Evolutionary conservation across 2,113 vertebrate species (phyloP), one percentile per base, ranked within the genome.

Genomic region (Serilophus lunatus): DNA sequence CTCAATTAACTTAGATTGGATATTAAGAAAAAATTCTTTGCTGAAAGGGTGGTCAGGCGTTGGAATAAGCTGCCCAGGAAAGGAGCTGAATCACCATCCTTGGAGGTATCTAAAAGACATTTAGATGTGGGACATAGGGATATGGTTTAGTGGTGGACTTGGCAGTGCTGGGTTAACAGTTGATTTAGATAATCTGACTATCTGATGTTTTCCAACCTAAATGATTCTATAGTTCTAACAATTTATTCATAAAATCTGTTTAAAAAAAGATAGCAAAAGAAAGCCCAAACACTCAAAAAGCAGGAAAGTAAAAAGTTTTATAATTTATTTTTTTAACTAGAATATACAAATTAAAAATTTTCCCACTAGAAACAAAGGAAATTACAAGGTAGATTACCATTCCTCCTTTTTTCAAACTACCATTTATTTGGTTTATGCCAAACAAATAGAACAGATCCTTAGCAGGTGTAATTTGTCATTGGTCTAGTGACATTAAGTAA

Each of bases 51-150:
- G 18, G 31, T 56, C 35, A 56, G 35, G 31, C 17, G 18, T 26
- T 64, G 50, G 42, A 64, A 49, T 26, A 42, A 1, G 17, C 17
- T 42, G 20, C 20, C 18, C 42, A 36, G 17, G 35, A 42, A 49
- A 8, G 14, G 4, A 18, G 10, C 8, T 42, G 57, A 42, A 35
- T 35, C 0, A 0, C 42, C 20, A 64, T 56, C 20, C 57, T 31
- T 64, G 42, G 31, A 26, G 7, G 7, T 26, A 31, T 65, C 64
- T 57, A 23, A 56, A 64, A 18, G 40, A 14, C 13, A 6, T 0
- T 2, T 19, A 23, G 22, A 24, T 72, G 33, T 45, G 13, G 29
- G 20, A 49, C 6, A 33, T 18, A 31, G 20, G 25, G 25, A 35
- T 25, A 22, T 3, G 24, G 13, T 31, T 35, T 14, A 56, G 20